Evolutionary conservation across 2,113 vertebrate genomes (phyloP).

Genomic region (Dermatemys mawii): DNA sequence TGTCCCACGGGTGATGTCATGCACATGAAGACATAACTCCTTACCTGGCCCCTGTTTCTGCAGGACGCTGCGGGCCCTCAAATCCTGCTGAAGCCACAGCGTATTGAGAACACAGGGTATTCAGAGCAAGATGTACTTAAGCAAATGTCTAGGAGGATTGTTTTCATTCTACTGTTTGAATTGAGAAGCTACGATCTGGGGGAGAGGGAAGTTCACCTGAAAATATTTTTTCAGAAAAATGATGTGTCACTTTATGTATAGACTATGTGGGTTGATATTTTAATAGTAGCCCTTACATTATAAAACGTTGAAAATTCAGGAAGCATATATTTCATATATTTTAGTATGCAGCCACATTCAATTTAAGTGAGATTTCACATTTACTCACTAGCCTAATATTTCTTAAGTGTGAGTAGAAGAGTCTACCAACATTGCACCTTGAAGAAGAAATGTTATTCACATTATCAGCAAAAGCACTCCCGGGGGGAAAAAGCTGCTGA

Average conservation of each 20-base stretch:
- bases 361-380: background rate
- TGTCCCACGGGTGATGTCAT: slow-evolving; percentile 34
- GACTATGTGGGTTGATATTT: background rate
- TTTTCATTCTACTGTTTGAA: fast-evolving
- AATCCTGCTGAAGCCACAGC: background rate
- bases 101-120: background rate
- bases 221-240: background rate
- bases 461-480: background rate
- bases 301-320: background rate
- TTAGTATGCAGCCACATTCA: fast-evolving
- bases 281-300: background rate
- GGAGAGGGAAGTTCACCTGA: background rate
- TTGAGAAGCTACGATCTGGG: fast-evolving
- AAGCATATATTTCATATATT: fast-evolving
- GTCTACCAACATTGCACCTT: fast-evolving
- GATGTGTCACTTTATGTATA: background rate
- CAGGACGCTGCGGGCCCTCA: fast-evolving
- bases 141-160: background rate
- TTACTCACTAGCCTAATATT: background rate
- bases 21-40: background rate
- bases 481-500: background rate
- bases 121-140: fast-evolving
- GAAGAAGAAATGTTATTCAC: fast-evolving
- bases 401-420: background rate
- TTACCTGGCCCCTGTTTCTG: background rate